Evolutionary conservation across 2,797 vertebrate genomes (phyloP), one percentile per base, ranked within the genome.

Genomic region (Liparis tanakae): DNA sequence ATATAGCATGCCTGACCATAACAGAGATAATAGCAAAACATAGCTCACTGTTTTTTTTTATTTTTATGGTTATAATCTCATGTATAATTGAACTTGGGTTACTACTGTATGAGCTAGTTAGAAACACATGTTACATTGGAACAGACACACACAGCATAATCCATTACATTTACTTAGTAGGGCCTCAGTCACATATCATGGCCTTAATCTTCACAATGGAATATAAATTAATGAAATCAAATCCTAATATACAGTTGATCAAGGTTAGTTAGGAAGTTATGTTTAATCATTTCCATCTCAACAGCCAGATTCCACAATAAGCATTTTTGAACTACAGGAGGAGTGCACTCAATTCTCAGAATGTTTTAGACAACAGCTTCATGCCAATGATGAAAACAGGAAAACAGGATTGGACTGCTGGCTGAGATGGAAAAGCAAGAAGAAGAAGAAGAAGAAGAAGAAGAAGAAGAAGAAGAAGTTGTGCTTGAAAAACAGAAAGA

Each of bases 41-140:
- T 72, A 74, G 14, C 10, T 0, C 43, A 59, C 81, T 39, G 37
- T 67, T 68, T 80, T 68, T 74, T 57, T 7, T 64, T 54, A 65
- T 60, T n/a, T n/a, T n/a, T 15, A 70, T 2, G 5, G 2, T 13
- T 12, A 58, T 62, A 55, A 51, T 63, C 33, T 64, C 7, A 53
- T 37, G 8, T 17, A 20, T 12, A 15, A n/a, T 51, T 64, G n/a
- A 20, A 64, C 15, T 13, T 6, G 14, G 14, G 12, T 43, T n/a
- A 37, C 3, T 25, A 30, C 20, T 37, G 14, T 53, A 10, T 4
- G 10, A 53, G 48, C 33, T 39, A 37, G 22, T 18, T 13, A 39
- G 20, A 3, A 3, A 10, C 14, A 41, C 63, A 30, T 5, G 15
- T 48, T n/a, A 48, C 1, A 4, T 7, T 62, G 25, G 17, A 62